These are phyloP conservation scores for Lepas anatifera DNA, from an alignment of 2,888 invertebrate species.

Conservation along the genomic window DNA sequence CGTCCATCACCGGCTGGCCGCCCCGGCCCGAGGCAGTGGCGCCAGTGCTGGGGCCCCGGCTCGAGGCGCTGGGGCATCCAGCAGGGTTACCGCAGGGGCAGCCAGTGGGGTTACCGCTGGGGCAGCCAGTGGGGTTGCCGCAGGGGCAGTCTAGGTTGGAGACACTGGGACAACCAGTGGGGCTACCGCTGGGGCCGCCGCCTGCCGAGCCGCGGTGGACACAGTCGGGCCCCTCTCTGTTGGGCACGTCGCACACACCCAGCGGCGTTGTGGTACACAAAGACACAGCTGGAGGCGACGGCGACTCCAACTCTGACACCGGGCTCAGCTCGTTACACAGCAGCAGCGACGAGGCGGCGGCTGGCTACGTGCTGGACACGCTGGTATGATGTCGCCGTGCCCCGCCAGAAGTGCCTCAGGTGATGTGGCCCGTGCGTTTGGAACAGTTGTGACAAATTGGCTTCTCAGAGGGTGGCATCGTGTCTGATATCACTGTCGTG, in stretches of 20 bases:
- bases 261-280: neutral
- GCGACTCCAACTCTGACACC: conserved; percentile 40
- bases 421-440: too few species aligned
- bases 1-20: neutral
- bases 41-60: neutral
- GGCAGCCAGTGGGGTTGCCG: neutral
- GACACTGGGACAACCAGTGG: neutral
- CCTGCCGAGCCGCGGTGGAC: conserved; percentile 1
- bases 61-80: neutral
- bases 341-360: conserved; percentile 32
- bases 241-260: neutral
- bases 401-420: too few species aligned
- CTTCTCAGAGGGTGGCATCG: too few species aligned
- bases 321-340: conserved; percentile 40
- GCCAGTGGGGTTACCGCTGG: too few species aligned
- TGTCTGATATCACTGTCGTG: too few species aligned
- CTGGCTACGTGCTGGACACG: conserved; percentile 33
- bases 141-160: too few species aligned
- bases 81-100: neutral
- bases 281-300: conserved; percentile 18
- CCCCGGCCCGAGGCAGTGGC: too few species aligned
- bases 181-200: conserved; percentile 26
- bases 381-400: conserved; percentile 32
- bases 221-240: neutral
- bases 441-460: too few species aligned